These are phyloP conservation scores for Xenopus petersii DNA, from an alignment of 2,797 vertebrate genomes.

Conservation along the genomic window DNA sequence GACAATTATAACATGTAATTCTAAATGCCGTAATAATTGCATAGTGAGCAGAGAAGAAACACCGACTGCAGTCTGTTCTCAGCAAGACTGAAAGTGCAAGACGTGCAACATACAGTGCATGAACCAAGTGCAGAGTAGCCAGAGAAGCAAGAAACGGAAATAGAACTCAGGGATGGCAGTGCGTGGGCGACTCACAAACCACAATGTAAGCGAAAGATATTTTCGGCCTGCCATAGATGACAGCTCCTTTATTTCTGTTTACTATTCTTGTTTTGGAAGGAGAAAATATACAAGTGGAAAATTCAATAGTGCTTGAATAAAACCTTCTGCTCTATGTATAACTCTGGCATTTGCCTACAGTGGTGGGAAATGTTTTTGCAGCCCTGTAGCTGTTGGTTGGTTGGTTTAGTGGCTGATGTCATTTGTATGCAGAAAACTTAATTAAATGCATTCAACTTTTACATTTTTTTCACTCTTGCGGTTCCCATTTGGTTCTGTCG, in stretches of 20 bases:
- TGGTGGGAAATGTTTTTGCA: background rate
- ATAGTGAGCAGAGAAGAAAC: conserved; percentile 53
- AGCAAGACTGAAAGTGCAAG: conserved; percentile 60
- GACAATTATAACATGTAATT: conserved; percentile 55
- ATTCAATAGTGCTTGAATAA: conserved; percentile 28
- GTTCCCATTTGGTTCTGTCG: no score
- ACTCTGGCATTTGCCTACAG: conserved; percentile 9
- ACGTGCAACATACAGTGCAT: conserved; percentile 58
- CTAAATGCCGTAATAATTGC: conserved; percentile 52
- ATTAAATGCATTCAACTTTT: no score
- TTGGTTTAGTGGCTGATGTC: background rate
- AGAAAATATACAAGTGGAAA: conserved; percentile 24
- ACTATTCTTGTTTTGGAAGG: conserved; percentile 44
- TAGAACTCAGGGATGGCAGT: conserved; percentile 84
- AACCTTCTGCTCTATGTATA: conserved; percentile 11
- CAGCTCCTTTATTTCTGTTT: conserved; percentile 55
- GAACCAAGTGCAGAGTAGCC: conserved; percentile 68
- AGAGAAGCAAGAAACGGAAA: conserved; percentile 85
- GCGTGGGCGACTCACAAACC: conserved; percentile 92
- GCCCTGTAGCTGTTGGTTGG: background rate
- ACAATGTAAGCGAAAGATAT: conserved; percentile 86
- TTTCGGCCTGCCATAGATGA: conserved; percentile 66
- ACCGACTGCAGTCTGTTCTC: conserved; percentile 34
- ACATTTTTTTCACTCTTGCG: no score
- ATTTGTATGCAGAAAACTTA: no score